Conservation (phyloP, 2,113 vertebrate species). For the Strigops habroptila region DNA sequence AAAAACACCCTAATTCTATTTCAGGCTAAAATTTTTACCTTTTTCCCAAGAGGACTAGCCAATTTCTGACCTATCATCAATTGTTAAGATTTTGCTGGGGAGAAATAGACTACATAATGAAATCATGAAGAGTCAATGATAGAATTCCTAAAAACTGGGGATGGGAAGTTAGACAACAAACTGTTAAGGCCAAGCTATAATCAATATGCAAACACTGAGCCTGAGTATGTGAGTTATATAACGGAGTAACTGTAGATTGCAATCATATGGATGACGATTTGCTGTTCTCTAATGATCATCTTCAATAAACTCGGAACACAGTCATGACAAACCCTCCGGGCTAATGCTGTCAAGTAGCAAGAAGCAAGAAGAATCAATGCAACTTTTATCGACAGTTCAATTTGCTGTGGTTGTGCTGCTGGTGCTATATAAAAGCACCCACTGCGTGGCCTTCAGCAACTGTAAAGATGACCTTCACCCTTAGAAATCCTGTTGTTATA, state of each 20-base stretch:
- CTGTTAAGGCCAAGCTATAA: not conserved
- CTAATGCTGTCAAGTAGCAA: not conserved
- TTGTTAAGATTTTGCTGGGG: not conserved
- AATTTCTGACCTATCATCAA: not conserved
- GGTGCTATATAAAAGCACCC: not conserved
- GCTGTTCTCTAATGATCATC: not conserved
- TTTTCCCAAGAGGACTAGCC: not conserved
- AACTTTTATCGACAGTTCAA: not conserved
- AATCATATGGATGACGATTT: not conserved
- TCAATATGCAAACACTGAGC: not conserved
- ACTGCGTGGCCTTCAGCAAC: not conserved
- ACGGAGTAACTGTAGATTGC: not conserved
- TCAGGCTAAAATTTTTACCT: not conserved
- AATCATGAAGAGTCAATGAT: not conserved
- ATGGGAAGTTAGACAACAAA: not conserved
- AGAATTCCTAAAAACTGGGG: not conserved
- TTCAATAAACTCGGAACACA: not conserved
- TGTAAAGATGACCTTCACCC: not conserved
- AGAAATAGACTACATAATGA: constrained; percentile 17
- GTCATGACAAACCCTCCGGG: not conserved
- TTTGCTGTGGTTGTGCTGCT: not conserved
- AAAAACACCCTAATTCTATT: not conserved
- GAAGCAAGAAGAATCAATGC: not conserved
- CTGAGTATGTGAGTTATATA: not conserved
- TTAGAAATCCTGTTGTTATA: not conserved